Evolutionary conservation across 2,888 invertebrate species (phyloP).

Genomic region (Rutpela maculata): DNA sequence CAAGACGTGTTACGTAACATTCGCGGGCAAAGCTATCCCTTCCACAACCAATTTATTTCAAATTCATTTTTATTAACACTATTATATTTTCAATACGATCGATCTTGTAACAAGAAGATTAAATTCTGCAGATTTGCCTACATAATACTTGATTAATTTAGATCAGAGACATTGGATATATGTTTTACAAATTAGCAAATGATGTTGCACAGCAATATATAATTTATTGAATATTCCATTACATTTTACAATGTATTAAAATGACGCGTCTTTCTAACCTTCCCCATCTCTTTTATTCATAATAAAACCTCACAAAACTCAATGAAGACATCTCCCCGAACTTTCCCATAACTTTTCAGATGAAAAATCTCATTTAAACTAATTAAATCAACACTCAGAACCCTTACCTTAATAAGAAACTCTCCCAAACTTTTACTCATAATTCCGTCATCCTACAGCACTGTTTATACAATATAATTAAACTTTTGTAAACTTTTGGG

Average conservation of each 20-base stretch:
- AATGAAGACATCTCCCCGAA: background rate
- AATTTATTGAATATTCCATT: no score
- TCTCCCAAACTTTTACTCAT: conserved; percentile 48
- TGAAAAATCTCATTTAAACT: conserved; percentile 1
- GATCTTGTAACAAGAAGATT: no score
- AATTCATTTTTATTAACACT: background rate
- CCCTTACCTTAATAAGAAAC: conserved; percentile 54
- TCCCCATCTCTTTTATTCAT: background rate
- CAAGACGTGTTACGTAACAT: background rate
- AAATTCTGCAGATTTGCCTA: no score
- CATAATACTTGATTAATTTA: no score
- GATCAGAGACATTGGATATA: no score
- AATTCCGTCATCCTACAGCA: conserved; percentile 32
- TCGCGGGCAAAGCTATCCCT: background rate
- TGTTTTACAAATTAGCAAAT: no score
- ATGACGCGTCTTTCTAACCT: background rate
- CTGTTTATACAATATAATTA: conserved; percentile 23
- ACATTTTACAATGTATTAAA: no score
- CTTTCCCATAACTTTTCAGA: conserved; percentile 9
- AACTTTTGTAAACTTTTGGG: conserved; percentile 18
- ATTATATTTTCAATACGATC: no score
- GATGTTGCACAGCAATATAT: no score
- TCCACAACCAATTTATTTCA: background rate
- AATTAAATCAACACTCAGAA: conserved; percentile 3
- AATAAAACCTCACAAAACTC: background rate